Conservation (phyloP, 2,113 vertebrate genomes). For the Phyllostomus discolor region DNA sequence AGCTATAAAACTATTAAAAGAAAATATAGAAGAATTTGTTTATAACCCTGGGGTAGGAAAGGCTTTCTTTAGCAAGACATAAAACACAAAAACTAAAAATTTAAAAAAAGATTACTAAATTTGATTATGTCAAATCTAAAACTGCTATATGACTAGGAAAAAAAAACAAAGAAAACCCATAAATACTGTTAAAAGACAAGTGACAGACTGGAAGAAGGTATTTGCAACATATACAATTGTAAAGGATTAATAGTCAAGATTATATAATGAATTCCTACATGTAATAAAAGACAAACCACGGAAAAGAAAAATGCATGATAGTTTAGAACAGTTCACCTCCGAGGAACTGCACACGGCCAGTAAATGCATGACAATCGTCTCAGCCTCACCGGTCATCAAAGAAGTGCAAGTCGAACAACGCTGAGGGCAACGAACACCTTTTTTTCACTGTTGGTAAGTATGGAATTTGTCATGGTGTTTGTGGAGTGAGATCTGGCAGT, state of each 20-base stretch:
- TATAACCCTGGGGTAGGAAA: slow-evolving; percentile 69
- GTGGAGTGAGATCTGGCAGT: not conserved
- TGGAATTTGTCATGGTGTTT: not conserved
- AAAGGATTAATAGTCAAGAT: not conserved
- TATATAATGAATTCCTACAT: not conserved
- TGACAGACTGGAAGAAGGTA: not conserved
- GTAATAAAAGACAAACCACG: not conserved
- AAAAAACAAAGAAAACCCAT: not conserved
- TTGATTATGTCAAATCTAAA: slow-evolving; percentile 62
- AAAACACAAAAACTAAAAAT: slow-evolving; percentile 62
- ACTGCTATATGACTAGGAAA: slow-evolving; percentile 39
- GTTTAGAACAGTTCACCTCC: not conserved
- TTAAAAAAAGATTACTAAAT: slow-evolving; percentile 45
- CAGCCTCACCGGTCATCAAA: not conserved
- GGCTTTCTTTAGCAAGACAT: slow-evolving; percentile 60
- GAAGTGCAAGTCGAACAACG: not conserved
- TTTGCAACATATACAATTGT: not conserved
- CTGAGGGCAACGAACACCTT: not conserved
- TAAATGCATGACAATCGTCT: not conserved
- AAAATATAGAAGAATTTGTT: slow-evolving; percentile 66
- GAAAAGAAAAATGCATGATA: not conserved
- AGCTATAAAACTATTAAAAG: slow-evolving; percentile 69
- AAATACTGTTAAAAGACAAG: slow-evolving; percentile 36
- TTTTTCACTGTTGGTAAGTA: not conserved
- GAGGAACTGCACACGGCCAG: not conserved